These are phyloP conservation scores for Ibidorhyncha struthersii DNA, from an alignment of 2,113 vertebrate species.

Conservation along the genomic window DNA sequence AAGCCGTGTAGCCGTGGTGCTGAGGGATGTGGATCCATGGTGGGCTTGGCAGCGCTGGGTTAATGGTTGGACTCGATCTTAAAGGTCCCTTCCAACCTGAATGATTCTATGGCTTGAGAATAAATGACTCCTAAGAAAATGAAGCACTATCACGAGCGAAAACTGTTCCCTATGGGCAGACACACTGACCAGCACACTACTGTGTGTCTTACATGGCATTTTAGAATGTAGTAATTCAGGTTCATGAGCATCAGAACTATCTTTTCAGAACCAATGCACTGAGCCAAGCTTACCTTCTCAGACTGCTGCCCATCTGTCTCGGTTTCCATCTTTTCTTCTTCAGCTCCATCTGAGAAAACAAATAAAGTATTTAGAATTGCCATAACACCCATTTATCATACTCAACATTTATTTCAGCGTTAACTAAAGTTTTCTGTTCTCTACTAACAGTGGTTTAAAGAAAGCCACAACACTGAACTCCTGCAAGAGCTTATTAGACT, in stretches of 20 bases:
- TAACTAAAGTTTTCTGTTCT: background rate
- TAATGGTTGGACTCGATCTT: no score
- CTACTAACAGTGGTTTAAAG: background rate
- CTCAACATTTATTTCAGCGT: no score
- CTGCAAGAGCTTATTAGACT: background rate
- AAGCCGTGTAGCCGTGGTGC: no score
- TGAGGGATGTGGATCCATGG: no score
- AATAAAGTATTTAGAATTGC: fast-evolving
- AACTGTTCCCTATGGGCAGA: background rate
- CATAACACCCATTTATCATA: background rate
- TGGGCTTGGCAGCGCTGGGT: no score
- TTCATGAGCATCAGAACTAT: fast-evolving
- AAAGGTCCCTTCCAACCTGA: no score
- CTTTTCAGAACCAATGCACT: background rate
- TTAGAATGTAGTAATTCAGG: fast-evolving
- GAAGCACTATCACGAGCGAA: background rate
- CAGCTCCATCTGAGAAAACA: constrained; percentile 73
- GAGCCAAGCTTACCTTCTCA: constrained; percentile 82
- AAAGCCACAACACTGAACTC: background rate
- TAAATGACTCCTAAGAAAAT: fast-evolving
- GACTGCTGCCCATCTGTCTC: constrained; percentile 87
- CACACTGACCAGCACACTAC: background rate
- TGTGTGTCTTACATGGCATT: fast-evolving
- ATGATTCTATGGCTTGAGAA: no score
- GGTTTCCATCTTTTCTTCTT: constrained; percentile 92